A percentile compares a stretch with the other conserved stretches of the same genome.
phyloP scores from a whole-genome alignment of 1,140 invertebrate genomes.

The Tachypleus tridentatus region DNA sequence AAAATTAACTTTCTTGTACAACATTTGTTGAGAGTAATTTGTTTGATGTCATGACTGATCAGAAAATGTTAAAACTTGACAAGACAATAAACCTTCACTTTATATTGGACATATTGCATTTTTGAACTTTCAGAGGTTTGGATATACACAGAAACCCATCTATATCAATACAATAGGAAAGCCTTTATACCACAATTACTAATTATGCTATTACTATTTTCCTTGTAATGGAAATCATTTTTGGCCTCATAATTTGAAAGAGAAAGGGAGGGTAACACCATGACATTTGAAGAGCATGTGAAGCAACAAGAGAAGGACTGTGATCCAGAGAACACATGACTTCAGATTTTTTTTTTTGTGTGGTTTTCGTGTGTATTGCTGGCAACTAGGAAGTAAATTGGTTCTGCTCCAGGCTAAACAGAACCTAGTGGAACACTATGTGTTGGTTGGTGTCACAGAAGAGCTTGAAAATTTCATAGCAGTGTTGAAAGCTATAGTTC shows the following conservation, averaged over 20 bases:
- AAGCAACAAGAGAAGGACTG: slow-evolving; percentile 71
- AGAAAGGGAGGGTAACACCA: slow-evolving; percentile 81
- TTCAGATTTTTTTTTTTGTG: slow-evolving; percentile 97
- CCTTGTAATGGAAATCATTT: slow-evolving; percentile 87
- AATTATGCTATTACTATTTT: slow-evolving; percentile 98
- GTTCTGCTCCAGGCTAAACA: slow-evolving; percentile 88
- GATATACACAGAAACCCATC: slow-evolving; percentile 59
- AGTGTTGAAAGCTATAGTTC: slow-evolving; percentile 74
- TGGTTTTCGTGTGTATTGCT: slow-evolving; percentile 87
- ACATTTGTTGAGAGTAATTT: no score
- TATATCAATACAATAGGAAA: slow-evolving; percentile 92
- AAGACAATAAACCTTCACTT: no score
- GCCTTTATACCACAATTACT: slow-evolving; percentile 65
- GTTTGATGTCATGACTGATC: no score
- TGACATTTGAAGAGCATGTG: slow-evolving; percentile 94
- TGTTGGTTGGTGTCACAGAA: slow-evolving; percentile 91
- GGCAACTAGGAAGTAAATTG: slow-evolving; percentile 85
- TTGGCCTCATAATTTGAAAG: slow-evolving; percentile 75
- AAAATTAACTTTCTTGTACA: no score
- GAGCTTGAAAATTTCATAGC: slow-evolving; percentile 85
- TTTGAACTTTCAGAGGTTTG: slow-evolving; percentile 28
- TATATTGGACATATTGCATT: no score
- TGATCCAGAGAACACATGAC: slow-evolving; percentile 86
- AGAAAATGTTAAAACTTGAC: no score
- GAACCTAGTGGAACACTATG: slow-evolving; percentile 86